Base-by-base conservation (phyloP, 2,797 vertebrate species). In the Acanthurus leucopareius region DNA sequence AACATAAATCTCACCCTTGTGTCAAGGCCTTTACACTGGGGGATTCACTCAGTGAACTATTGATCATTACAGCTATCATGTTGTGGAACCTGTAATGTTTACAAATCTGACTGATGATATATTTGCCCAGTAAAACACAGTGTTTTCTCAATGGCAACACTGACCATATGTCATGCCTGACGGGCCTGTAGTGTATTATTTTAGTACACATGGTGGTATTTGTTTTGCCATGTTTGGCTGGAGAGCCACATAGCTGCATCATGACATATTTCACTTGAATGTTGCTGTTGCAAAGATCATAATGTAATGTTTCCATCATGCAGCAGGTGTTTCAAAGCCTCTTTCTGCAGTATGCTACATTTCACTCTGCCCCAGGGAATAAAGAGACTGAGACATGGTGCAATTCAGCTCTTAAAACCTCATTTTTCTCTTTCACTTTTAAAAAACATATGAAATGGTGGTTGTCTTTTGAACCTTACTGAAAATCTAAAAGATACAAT, bases 241-340 rank as follows among this genome's bases (percentile, higher is more conserved):
- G 13, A 4, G 25, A 52, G 70, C 57, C 59, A 48, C 35, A 69
- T 51, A 38, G 59, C 52, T 73, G 49, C 38, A 1, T 84, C 66
- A 20, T 54, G 56, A 42, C 77, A 81, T 79, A 61, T 74, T 74
- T 82, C 69, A 70, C 49, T 10, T 19, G 20, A 82, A 64, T 22
- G 49, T 14, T 56, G 35, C 54, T 25, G 48, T 40, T 59, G 83
- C 40, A 56, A 13, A 60, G 63, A 69, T 60, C 49, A 44, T 71
- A 82, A 77, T 66, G 74, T 52, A 69, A 69, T 1, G 1, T 56
- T 80, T 70, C 79, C 81, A 83, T 79, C 86, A 80, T 85, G 75
- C 76, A 87, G 87, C 51, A 85, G 74, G 73, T 75, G 71, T 79
- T 83, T 75, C 53, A 78, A 45, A 73, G 35, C 28, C 64, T 69